Conservation (phyloP, 2,888 invertebrate genomes). For the Criorhina ranunculi region DNA sequence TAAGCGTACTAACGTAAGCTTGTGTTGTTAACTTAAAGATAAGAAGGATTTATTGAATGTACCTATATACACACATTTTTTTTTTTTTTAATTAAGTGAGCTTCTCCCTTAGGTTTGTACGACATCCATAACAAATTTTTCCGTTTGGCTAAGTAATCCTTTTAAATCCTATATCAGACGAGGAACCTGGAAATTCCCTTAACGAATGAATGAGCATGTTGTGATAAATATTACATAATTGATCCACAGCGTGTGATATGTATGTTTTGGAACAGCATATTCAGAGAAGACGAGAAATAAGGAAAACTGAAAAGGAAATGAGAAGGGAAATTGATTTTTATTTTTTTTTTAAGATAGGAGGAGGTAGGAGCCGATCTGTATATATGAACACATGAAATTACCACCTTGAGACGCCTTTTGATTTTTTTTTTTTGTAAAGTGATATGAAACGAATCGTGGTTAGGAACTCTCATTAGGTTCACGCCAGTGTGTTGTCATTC, state of each 20-base stretch:
- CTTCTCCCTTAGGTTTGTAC: neutral
- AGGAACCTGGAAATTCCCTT: constrained; percentile 10
- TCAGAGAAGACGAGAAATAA: neutral
- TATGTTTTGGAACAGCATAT: neutral
- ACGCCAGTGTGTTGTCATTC: constrained; percentile 12
- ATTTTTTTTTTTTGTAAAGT: neutral
- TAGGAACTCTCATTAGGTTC: neutral
- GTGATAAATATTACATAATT: constrained; percentile 33
- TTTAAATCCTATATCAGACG: constrained; percentile 20
- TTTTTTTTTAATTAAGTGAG: neutral
- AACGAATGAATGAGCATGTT: neutral
- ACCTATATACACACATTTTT: too few relatives aligned
- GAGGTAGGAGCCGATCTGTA: neutral
- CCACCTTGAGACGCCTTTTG: neutral
- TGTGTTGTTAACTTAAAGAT: constrained; percentile 5
- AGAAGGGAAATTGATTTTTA: constrained; percentile 5
- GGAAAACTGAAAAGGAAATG: neutral
- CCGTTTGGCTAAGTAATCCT: constrained; percentile 29
- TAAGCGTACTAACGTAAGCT: neutral
- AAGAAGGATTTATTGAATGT: neutral
- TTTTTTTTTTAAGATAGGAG: neutral
- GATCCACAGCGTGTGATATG: constrained; percentile 15
- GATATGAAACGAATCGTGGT: neutral
- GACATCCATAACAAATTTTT: constrained; percentile 24
- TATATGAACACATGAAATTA: neutral